These are phyloP conservation scores for Oceanodroma leucorhoa DNA, from an alignment of 2,797 vertebrate species.

Conservation along the genomic window DNA sequence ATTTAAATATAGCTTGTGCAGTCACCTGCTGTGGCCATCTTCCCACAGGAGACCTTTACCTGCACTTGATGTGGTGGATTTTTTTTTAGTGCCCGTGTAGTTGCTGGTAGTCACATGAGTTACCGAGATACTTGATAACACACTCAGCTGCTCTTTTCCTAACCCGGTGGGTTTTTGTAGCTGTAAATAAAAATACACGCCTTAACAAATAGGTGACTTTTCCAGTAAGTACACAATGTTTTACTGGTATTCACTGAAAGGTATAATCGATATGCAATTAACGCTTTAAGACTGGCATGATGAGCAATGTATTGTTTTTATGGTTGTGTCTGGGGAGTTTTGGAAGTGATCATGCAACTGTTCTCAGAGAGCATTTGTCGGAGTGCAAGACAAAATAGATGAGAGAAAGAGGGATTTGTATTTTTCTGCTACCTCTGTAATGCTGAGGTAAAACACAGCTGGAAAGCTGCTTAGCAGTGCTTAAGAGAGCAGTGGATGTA, in stretches of 20 bases:
- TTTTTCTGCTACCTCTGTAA: not conserved
- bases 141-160: not conserved
- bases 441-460: not conserved
- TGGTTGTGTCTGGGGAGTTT: conserved; percentile 3
- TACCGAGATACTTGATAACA: not conserved
- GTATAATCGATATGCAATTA: conserved; percentile 19
- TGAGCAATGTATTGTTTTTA: conserved; percentile 8
- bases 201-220: not conserved
- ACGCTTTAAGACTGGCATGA: not conserved
- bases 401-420: not conserved
- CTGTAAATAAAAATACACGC: not conserved
- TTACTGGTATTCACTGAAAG: conserved; percentile 37
- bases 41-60: not conserved
- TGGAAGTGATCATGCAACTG: not conserved
- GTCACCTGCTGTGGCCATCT: not conserved
- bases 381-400: not conserved
- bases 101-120: conserved; percentile 32
- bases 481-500: not conserved
- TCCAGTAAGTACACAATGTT: not conserved
- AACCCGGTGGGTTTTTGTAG: not conserved
- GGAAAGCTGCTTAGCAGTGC: not conserved
- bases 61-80: not conserved
- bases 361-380: not conserved
- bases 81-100: not conserved
- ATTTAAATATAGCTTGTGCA: not conserved